Base-by-base conservation (phyloP, 2,797 vertebrate species). In the Microctenopoma lineatum region DNA sequence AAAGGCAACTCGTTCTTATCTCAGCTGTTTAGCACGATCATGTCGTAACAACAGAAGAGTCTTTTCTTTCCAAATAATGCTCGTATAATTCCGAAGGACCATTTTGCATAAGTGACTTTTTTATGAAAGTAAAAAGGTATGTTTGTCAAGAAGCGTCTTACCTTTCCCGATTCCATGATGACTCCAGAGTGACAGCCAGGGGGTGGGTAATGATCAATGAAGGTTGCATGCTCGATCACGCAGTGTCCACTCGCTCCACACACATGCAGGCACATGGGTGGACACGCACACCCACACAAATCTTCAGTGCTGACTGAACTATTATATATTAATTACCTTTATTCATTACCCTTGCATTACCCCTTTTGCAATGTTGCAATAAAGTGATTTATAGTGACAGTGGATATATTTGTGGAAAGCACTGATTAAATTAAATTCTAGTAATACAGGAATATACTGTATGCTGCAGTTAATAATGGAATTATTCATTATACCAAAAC, bases 161-260 rank as follows among this genome's bases (percentile, higher is more conserved):
- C 91, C 87, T 91, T 91, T 9, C 81, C 84, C 0, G 84, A 58
- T 14, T 90, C 89, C 91, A 92, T 92, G 72, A 54, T 75, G 42
- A 21, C 60, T 87, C 45, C 72, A 87, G 75, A 81, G 81, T 83
- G 67, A 81, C 70, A 77, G 73, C 13, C 63, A 10, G 32, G 38
- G 46, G 77, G 45, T 8, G 47, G 87, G 81, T 81, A 91, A 91
- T 90, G 85, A 91, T 88, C 89, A 90, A 70, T 87, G 78, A 54
- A 62, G 34, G n/a, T 36, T 25, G 26, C 53, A 60, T 54, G 72
- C 56, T 27, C 42, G 73, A 90, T 90, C 90, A 92, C 86, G 85
- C 87, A 57, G 66, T 85, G 88, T 84, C 69, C 85, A 90, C 86
- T 68, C 71, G 16, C 70, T 76, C 70, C 80, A 75, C 57, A 7